phyloP scores from a whole-genome alignment of 2,797 vertebrate genomes.

The Eleutherodactylus coqui region DNA sequence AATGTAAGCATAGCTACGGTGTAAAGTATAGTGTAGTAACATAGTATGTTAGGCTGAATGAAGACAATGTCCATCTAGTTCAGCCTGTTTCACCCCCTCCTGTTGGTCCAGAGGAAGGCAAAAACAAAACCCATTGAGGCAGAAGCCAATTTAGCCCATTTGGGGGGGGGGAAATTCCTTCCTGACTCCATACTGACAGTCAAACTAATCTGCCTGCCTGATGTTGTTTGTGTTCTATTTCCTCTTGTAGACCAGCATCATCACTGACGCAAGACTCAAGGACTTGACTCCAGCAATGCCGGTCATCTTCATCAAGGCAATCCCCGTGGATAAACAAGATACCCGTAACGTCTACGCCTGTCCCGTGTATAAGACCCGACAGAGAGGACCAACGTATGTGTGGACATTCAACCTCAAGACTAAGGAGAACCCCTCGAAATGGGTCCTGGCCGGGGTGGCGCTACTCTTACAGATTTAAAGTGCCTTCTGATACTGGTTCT shows the following conservation, averaged over 20 bases:
- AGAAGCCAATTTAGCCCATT: too few relatives aligned
- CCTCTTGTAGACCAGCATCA: constrained; percentile 79
- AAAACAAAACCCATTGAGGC: too few relatives aligned
- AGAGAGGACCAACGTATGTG: constrained; percentile 89
- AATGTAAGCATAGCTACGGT: too few relatives aligned
- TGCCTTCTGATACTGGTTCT: not conserved
- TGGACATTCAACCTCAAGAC: constrained; percentile 96
- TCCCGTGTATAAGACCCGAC: constrained; percentile 90
- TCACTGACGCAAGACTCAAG: constrained; percentile 86
- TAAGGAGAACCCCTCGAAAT: constrained; percentile 89
- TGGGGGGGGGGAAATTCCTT: too few relatives aligned
- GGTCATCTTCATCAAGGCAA: constrained; percentile 87
- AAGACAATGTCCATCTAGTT: too few relatives aligned
- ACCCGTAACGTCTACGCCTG: constrained; percentile 81
- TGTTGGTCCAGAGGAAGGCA: too few relatives aligned
- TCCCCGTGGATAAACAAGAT: constrained; percentile 88
- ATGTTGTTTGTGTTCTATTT: not conserved
- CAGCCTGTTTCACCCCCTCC: too few relatives aligned
- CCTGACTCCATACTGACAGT: too few relatives aligned
- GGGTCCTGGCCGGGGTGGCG: constrained; percentile 91
- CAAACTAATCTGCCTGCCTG: too few relatives aligned
- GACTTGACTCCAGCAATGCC: constrained; percentile 89
- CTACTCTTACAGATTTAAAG: constrained; percentile 86
- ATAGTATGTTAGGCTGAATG: too few relatives aligned
- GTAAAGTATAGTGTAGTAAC: too few relatives aligned